Conservation (phyloP, 1,140 invertebrate genomes). For the Drosophila varians region DNA sequence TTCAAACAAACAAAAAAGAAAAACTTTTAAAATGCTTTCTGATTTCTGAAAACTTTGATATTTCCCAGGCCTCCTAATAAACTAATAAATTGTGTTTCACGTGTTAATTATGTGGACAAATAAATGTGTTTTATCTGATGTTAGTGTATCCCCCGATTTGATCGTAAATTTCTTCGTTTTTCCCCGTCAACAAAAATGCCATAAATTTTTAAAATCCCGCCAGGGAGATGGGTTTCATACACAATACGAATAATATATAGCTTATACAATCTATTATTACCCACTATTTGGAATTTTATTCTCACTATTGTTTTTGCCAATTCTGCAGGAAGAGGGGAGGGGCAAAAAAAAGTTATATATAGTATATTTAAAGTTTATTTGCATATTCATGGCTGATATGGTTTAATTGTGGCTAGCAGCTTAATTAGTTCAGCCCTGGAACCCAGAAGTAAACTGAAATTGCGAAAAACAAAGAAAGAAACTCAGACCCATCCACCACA, state of each 20-base stretch:
- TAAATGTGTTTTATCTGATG: not conserved
- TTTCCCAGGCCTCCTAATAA: too few species aligned
- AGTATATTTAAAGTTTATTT: slow-evolving; percentile 12
- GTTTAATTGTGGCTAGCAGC: slow-evolving; percentile 39
- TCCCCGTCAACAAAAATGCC: slow-evolving; percentile 17
- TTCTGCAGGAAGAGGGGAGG: slow-evolving; percentile 10
- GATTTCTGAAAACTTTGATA: too few species aligned
- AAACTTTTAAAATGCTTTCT: not conserved
- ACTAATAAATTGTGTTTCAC: slow-evolving; percentile 11
- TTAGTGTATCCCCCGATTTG: slow-evolving; percentile 19
- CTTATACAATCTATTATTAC: slow-evolving; percentile 28
- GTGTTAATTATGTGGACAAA: not conserved
- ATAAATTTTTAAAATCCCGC: slow-evolving; percentile 52
- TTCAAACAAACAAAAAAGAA: slow-evolving; percentile 2
- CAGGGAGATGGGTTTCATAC: slow-evolving; percentile 2
- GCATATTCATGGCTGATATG: slow-evolving; percentile 28
- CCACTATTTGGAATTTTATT: slow-evolving; percentile 30
- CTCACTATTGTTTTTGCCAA: slow-evolving; percentile 7
- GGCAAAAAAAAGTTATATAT: too few species aligned
- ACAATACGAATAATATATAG: slow-evolving; percentile 28
- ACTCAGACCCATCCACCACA: too few species aligned
- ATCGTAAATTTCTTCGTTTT: slow-evolving; percentile 8
- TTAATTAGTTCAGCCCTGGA: slow-evolving; percentile 20
- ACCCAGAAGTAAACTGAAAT: slow-evolving; percentile 8
- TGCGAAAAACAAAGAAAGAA: slow-evolving; percentile 4